Evolutionary conservation across 1,140 invertebrate species (phyloP), one percentile per base, ranked within the genome.

Genomic region (Brachionus asplanchnoidis): DNA sequence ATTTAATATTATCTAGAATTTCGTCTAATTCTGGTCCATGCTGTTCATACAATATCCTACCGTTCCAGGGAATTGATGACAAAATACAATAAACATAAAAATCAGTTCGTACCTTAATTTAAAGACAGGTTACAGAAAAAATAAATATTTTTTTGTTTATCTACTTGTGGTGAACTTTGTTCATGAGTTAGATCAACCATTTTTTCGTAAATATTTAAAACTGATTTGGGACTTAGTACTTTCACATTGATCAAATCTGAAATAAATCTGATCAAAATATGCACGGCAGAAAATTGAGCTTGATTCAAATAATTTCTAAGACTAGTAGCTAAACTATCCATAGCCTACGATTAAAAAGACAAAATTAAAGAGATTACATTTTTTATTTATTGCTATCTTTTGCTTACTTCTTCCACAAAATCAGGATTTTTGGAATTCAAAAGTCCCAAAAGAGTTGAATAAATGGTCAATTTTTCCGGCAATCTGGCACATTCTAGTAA

Each of bases 41-140:
- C 88, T 98, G 98, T 88, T 98, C 96, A 90, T 95, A 97, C 14
- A 99, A 90, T 90, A 99, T 96, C 87, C 95, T 91, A 0, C 96
- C 97, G 50, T 91, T 96, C 95, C 96, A 99, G 0, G 97, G 97
- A 46, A 99, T 89, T 17, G 95, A 94, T 46, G 95, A 95, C 4
- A 99, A 90, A 9, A 99, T 95, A n/a, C 95, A 94, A 90, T 95
- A 98, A 14, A 98, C 94, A 89, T 95, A 98, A 94, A 95, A 98
- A 90, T 98, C 97, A 85, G 95, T 93, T 85, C 97, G 92, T 32
- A 94, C 93, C 92, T 92, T 86, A 73, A 86, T 73, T 17, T 66
- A 53, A 44, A 36, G 7, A 36, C 4, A 36, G 32, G 32, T 36
- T 36, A 36, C 0, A 36, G 32, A 36, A 36, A 36, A 36, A 36